These are phyloP conservation scores for Fukomys damarensis DNA, from an alignment of 2,113 vertebrate genomes.

Conservation along the genomic window DNA sequence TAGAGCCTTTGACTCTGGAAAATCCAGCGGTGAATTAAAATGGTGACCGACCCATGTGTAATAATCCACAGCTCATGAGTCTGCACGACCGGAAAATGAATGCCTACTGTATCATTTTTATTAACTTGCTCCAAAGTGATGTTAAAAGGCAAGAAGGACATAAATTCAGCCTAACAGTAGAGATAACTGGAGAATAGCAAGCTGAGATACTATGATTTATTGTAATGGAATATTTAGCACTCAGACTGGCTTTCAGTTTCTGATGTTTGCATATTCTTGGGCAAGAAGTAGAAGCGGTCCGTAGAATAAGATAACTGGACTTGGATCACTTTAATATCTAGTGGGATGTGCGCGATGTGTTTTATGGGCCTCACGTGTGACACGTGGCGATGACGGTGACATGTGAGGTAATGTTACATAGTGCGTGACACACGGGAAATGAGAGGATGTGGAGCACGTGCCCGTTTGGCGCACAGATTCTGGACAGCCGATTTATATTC, in stretches of 20 bases:
- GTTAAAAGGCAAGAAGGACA: constrained; percentile 18
- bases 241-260: constrained; percentile 51
- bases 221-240: constrained; percentile 33
- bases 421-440: constrained; percentile 78
- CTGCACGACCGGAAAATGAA: background rate
- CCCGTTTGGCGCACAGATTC: constrained; percentile 76
- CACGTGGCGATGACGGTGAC: constrained; percentile 79
- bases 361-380: constrained; percentile 80
- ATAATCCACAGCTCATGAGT: background rate
- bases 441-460: constrained; percentile 77
- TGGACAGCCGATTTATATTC: constrained; percentile 69
- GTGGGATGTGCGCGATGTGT: constrained; percentile 77
- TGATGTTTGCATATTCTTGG: constrained; percentile 65
- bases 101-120: background rate
- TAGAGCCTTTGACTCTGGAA: constrained; percentile 11
- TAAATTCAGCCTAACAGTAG: constrained; percentile 25
- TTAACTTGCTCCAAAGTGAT: constrained; percentile 12
- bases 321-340: constrained; percentile 75
- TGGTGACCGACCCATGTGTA: background rate
- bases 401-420: constrained; percentile 85
- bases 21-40: background rate
- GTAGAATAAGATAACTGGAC: constrained; percentile 79
- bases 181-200: constrained; percentile 53
- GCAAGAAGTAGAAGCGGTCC: constrained; percentile 77
- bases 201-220: constrained; percentile 24